Base-by-base conservation (phyloP, 2,113 vertebrate species). In the Oryzias woworae region DNA sequence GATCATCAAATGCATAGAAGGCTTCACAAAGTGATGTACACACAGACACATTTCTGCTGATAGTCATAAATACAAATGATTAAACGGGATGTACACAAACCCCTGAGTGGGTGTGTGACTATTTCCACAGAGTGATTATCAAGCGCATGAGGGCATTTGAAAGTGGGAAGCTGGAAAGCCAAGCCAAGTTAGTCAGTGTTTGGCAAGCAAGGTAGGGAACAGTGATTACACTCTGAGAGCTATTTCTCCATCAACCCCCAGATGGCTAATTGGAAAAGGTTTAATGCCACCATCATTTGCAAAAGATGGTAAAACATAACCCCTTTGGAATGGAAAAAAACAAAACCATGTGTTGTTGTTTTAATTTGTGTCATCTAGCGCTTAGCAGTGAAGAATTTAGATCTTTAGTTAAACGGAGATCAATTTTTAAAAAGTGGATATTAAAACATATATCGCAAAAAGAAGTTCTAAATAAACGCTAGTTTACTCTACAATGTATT, bases 191-290 rank as follows among this genome's bases (percentile, higher is more conserved):
- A 41, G 68, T 57, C 63, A 72, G 71, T 62, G 58, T 80, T 81
- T 87, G 82, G 78, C 82, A 82, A 61, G 68, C 72, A 58, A 66
- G 69, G 53, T 63, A 67, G 60, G 57, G 65, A 80, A 49, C 66
- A 50, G 13, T 78, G 77, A 84, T 87, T 87, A 81, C 68, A 69
- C 68, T 54, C 71, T 69, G 62, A 83, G 63, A 74, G 78, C 77
- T 68, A 58, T 82, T 73, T 73, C 71, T 59, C 71, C 54, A 84
- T 74, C 62, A 45, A 82, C 81, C 76, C 78, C 75, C 83, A 84
- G 77, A 82, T 86, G 86, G 81, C 71, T 76, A 75, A 82, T 81
- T 81, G 75, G 83, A 70, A 76, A 52, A 66, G 68, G 71, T 75
- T 78, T 77, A 71, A 82, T 78, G 68, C 55, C 48, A 59, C 53